These are phyloP conservation scores for Ornithoptera alexandrae DNA, from an alignment of 2,888 invertebrate genomes.

Conservation along the genomic window DNA sequence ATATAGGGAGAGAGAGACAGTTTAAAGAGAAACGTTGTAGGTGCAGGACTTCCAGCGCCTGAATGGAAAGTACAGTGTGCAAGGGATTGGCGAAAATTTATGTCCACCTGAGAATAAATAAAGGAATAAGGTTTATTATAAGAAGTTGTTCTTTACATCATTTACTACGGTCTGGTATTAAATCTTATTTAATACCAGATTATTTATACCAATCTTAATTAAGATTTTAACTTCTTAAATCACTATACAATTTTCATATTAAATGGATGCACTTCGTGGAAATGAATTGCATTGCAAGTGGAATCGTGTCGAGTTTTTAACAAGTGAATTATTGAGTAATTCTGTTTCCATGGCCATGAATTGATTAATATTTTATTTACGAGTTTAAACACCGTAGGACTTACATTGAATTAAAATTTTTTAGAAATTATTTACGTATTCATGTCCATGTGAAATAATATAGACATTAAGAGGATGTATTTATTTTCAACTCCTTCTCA, in stretches of 20 bases:
- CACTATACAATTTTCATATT: conserved; percentile 9
- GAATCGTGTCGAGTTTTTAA: conserved; percentile 22
- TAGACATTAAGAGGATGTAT: not conserved
- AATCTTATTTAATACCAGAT: too few relatives aligned
- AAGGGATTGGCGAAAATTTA: not conserved
- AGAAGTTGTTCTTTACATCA: not conserved
- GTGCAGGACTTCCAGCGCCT: too few relatives aligned
- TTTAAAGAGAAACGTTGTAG: too few relatives aligned
- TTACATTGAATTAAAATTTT: not conserved
- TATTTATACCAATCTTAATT: too few relatives aligned
- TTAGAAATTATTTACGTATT: not conserved
- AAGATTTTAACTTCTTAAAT: not conserved
- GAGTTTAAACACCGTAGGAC: conserved; percentile 1
- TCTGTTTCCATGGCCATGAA: conserved; percentile 20
- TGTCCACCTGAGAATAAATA: not conserved
- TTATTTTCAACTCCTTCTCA: not conserved
- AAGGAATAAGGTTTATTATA: not conserved
- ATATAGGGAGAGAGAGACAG: too few relatives aligned
- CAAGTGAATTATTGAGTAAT: conserved; percentile 22
- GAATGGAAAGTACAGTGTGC: not conserved
- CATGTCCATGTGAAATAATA: not conserved
- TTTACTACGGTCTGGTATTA: not conserved
- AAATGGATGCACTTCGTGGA: conserved; percentile 1
- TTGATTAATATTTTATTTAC: conserved; percentile 19
- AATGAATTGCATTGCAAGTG: conserved; percentile 22